Evolutionary conservation across 2,797 vertebrate species (phyloP).

Genomic region (Hylomyscus alleni): DNA sequence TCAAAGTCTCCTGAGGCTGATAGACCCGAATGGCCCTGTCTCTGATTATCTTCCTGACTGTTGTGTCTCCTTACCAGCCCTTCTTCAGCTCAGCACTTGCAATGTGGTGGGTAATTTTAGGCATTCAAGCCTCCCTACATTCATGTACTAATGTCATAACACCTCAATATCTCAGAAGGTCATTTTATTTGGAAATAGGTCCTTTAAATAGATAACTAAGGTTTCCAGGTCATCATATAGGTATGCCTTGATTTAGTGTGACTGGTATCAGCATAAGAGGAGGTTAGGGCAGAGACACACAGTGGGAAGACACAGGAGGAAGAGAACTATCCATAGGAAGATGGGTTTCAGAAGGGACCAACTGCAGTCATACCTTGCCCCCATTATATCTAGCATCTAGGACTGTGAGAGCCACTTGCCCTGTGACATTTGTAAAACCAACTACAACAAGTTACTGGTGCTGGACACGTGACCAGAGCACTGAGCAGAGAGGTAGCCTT

Average conservation of each 20-base stretch:
- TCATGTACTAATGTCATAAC: not conserved
- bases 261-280: not conserved
- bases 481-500: not conserved
- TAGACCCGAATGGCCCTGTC: not conserved
- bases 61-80: not conserved
- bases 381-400: not conserved
- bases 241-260: not conserved
- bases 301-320: not conserved
- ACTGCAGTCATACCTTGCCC: not conserved
- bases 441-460: not conserved
- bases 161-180: not conserved
- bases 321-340: not conserved
- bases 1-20: not conserved
- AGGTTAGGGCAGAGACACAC: not conserved
- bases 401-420: not conserved
- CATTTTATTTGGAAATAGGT: not conserved
- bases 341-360: not conserved
- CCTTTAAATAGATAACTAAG: not conserved
- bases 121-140: not conserved
- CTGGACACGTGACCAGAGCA: not conserved
- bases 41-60: not conserved
- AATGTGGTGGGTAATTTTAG: not conserved
- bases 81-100: not conserved
- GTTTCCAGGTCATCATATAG: not conserved
- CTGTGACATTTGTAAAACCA: not conserved